Evolutionary conservation across 2,113 vertebrate species (phyloP).

Genomic region (Daboia siamensis): DNA sequence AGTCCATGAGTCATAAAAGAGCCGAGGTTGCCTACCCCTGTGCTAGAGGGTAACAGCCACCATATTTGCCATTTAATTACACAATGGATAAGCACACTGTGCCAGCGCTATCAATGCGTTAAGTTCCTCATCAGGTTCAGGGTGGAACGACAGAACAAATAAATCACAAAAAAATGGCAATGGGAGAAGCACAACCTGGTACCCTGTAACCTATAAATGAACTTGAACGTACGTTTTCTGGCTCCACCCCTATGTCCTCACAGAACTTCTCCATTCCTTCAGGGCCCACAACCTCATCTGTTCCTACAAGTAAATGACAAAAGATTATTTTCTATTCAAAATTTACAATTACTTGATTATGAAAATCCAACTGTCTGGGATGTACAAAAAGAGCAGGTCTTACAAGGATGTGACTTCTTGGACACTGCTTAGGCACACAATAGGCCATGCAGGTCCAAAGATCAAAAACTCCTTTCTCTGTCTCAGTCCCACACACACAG

Average conservation of each 20-base stretch:
- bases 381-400: neutral
- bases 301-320: slow-evolving; percentile 69
- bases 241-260: slow-evolving; percentile 98
- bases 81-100: neutral
- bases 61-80: neutral
- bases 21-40: no score
- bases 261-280: slow-evolving; percentile 99
- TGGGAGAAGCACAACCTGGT: neutral
- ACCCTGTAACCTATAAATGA: neutral
- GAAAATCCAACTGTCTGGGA: neutral
- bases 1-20: no score
- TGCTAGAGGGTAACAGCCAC: neutral
- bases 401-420: neutral
- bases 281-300: slow-evolving; percentile 93
- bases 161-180: neutral
- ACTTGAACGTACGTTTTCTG: slow-evolving; percentile 88
- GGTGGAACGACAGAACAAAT: neutral
- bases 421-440: neutral
- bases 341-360: neutral
- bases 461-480: neutral
- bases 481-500: neutral
- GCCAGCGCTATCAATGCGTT: neutral
- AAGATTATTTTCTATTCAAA: slow-evolving; percentile 29
- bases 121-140: neutral
- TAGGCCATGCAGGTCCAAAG: neutral